Percentiles rank a stretch among this genome's conserved stretches.
phyloP scores from a whole-genome alignment of 2,113 vertebrate genomes.

The Cyrtonyx montezumae region DNA sequence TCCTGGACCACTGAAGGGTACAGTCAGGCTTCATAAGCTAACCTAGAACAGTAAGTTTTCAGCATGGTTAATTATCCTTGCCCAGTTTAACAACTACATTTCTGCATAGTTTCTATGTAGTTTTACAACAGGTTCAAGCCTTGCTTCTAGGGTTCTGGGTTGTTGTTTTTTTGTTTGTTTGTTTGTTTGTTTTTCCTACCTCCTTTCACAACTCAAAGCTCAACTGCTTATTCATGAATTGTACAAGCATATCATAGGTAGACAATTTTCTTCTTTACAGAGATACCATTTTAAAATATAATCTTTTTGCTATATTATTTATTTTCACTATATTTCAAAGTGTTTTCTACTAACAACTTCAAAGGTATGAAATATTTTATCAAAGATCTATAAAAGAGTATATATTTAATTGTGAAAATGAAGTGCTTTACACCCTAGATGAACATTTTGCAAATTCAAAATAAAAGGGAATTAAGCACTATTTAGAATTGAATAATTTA shows the following conservation, averaged over 20 bases:
- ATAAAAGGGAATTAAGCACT: not conserved
- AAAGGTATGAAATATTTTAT: not conserved
- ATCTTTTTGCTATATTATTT: not conserved
- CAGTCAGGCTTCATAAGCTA: not conserved
- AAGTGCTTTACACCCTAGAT: not conserved
- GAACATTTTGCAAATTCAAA: not conserved
- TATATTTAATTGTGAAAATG: not conserved
- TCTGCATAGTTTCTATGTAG: not conserved
- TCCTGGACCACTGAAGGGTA: accelerated
- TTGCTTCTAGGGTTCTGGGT: not conserved
- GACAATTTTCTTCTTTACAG: not conserved
- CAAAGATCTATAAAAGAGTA: not conserved
- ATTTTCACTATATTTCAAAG: not conserved
- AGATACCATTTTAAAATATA: not conserved
- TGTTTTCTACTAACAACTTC: not conserved
- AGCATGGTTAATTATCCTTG: not conserved
- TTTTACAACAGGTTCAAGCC: not conserved
- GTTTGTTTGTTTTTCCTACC: not conserved
- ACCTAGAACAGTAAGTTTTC: not conserved
- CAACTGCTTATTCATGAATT: not conserved
- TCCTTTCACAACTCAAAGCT: not conserved
- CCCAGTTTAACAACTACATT: not conserved
- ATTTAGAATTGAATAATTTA: not conserved
- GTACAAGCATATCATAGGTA: not conserved
- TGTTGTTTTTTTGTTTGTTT: not conserved